A percentile compares a stretch with the other conserved stretches of the same genome.
Evolutionary conservation across 2,113 vertebrate genomes (phyloP).

Genomic region (Typhlomys cinereus): DNA sequence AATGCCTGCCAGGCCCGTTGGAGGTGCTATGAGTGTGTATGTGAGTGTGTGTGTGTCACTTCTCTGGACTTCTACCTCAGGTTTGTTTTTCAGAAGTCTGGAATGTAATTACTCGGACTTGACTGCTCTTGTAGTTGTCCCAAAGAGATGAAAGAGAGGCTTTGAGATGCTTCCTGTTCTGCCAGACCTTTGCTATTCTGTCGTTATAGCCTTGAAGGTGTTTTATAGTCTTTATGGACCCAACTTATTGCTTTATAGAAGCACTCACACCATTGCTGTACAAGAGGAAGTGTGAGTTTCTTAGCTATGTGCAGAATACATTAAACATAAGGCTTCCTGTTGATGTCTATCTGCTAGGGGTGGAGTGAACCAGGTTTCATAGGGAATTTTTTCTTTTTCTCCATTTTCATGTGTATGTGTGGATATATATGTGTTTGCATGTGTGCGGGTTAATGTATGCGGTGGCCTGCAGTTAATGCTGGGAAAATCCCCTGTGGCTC

Average conservation of each 20-base stretch:
- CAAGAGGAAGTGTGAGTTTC: not conserved
- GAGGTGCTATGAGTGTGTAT: not conserved
- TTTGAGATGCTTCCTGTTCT: not conserved
- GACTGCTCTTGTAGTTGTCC: not conserved
- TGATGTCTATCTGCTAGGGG: not conserved
- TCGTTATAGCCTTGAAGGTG: not conserved
- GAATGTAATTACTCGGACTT: conserved; percentile 16
- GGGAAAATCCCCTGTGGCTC: no score
- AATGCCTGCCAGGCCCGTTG: not conserved
- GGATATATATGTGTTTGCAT: not conserved
- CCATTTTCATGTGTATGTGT: not conserved
- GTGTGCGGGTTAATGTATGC: not conserved
- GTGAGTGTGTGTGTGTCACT: no score
- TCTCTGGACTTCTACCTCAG: not conserved
- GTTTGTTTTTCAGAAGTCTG: conserved; percentile 22
- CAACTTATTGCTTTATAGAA: not conserved
- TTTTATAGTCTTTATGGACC: not conserved
- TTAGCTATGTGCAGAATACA: not conserved
- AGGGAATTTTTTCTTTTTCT: not conserved
- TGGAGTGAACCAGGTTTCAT: not conserved
- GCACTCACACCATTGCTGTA: not conserved
- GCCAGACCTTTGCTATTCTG: not conserved
- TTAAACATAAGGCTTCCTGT: not conserved
- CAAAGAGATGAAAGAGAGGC: not conserved
- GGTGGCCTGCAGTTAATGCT: no score